phyloP scores from a whole-genome alignment of 2,113 vertebrate species.

The Eretmochelys imbricata region DNA sequence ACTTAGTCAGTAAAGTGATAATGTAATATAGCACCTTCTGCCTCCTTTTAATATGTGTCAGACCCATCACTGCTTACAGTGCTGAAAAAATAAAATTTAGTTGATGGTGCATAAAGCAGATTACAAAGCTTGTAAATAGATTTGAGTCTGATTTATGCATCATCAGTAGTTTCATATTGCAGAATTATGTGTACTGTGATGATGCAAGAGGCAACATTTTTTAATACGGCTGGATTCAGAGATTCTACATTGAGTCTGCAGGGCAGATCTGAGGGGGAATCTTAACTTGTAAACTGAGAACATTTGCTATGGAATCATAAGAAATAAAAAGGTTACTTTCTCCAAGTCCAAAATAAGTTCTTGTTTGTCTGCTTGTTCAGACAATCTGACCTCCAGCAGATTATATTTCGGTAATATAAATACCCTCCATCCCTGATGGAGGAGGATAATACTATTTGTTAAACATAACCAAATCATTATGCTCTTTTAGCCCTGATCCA shows the following conservation, averaged over 20 bases:
- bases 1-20: neutral
- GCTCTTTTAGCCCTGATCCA: neutral
- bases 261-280: neutral
- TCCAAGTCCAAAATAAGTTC: neutral
- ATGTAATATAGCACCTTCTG: neutral
- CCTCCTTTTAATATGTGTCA: neutral
- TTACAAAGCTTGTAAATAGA: neutral
- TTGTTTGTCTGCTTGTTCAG: neutral
- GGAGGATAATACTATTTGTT: neutral
- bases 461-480: neutral
- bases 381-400: neutral
- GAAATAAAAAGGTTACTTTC: neutral
- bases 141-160: neutral
- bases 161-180: neutral
- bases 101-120: neutral
- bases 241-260: neutral
- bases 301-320: neutral
- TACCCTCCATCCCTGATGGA: neutral
- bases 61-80: fast-evolving
- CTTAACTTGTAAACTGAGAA: neutral
- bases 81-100: neutral
- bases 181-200: fast-evolving
- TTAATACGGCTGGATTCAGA: neutral
- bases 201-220: neutral
- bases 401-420: neutral